phyloP scores from a whole-genome alignment of 2,888 invertebrate genomes.

The Epinotia bilunana region DNA sequence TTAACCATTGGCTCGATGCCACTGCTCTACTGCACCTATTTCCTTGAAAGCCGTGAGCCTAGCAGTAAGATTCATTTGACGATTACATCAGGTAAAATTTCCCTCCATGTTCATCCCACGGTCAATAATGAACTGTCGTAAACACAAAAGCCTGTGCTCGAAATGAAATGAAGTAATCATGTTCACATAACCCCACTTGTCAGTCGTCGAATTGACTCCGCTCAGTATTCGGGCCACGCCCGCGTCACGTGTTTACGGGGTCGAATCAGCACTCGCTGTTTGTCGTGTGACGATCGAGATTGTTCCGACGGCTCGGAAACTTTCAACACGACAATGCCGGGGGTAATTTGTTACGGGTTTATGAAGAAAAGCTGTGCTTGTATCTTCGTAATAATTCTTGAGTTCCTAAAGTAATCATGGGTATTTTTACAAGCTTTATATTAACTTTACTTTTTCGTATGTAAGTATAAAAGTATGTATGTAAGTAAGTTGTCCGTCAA shows the following conservation, averaged over 20 bases:
- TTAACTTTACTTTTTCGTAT: no score
- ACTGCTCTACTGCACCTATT: no score
- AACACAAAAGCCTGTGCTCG: not conserved
- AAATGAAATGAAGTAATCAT: constrained; percentile 20
- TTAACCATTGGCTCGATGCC: not conserved
- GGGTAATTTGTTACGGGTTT: not conserved
- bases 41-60: not conserved
- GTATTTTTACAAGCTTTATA: no score
- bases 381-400: not conserved
- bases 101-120: not conserved
- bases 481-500: no score
- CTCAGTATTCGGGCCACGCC: constrained; percentile 39
- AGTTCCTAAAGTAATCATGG: not conserved
- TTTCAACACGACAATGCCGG: constrained; percentile 13
- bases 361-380: not conserved
- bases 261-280: constrained; percentile 28
- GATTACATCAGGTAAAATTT: not conserved
- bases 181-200: constrained; percentile 18
- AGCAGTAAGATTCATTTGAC: not conserved
- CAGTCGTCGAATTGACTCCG: constrained; percentile 12
- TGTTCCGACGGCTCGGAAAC: constrained; percentile 15
- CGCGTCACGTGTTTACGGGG: constrained; percentile 37
- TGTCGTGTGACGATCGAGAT: constrained; percentile 32
- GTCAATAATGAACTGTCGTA: not conserved
- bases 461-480: no score